Evolutionary conservation across 2,888 invertebrate genomes (phyloP).

Genomic region (Scelioninae gen. 2): DNA sequence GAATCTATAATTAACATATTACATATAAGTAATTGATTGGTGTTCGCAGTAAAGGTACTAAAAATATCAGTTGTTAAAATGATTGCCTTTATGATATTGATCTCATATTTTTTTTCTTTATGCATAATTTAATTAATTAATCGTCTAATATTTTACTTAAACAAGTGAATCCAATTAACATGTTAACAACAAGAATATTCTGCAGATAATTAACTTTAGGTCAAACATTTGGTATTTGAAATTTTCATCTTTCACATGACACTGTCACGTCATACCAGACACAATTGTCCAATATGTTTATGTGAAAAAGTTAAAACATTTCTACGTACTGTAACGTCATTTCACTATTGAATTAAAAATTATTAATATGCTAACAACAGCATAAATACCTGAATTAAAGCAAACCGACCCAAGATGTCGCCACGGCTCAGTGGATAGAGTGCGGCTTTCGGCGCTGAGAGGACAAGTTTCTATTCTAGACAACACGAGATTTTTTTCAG

Average conservation of each 20-base stretch:
- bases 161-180: no score
- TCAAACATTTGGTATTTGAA: constrained; percentile 38
- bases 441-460: constrained; percentile 51
- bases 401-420: constrained; percentile 53
- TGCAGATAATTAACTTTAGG: no score
- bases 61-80: no score
- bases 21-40: no score
- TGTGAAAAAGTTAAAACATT: constrained; percentile 25
- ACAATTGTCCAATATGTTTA: constrained; percentile 21
- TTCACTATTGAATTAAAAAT: constrained; percentile 17
- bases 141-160: no score
- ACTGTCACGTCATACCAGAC: constrained; percentile 23
- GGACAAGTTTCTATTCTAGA: constrained; percentile 53
- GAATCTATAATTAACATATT: no score
- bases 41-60: no score
- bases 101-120: no score
- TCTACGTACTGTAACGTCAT: constrained; percentile 22
- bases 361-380: constrained; percentile 32
- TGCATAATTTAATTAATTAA: no score
- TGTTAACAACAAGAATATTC: no score
- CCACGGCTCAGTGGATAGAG: constrained; percentile 54
- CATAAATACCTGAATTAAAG: constrained; percentile 53
- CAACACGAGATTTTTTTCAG: constrained; percentile 57
- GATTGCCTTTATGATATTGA: no score
- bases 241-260: constrained; percentile 28